Conservation (phyloP, 2,113 vertebrate species). For the Ptyas mucosa region DNA sequence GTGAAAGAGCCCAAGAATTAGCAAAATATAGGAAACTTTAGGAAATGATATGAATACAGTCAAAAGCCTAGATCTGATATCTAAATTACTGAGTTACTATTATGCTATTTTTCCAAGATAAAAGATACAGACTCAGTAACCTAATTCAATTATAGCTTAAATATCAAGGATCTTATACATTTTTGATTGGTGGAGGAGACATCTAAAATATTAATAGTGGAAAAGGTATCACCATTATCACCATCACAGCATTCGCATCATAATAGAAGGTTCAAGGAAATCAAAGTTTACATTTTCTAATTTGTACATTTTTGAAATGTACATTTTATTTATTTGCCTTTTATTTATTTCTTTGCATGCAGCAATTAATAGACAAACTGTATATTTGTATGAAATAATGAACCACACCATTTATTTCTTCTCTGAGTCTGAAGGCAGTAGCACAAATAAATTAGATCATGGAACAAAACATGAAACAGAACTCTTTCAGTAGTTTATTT, state of each 20-base stretch:
- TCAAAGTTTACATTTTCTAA: constrained; percentile 36
- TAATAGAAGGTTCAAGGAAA: background rate
- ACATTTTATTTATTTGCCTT: constrained; percentile 22
- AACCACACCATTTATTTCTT: background rate
- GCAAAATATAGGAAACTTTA: background rate
- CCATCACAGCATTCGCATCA: background rate
- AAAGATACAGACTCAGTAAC: background rate
- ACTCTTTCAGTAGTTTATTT: constrained; percentile 5
- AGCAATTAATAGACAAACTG: background rate
- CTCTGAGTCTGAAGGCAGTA: background rate
- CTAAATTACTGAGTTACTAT: background rate
- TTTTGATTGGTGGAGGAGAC: background rate
- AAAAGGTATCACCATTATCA: background rate
- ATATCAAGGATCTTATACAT: background rate
- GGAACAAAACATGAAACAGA: constrained; percentile 21
- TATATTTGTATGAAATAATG: background rate
- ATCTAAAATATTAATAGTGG: background rate
- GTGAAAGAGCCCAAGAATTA: background rate
- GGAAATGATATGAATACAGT: background rate
- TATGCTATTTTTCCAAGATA: background rate
- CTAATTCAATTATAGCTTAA: background rate
- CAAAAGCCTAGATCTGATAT: background rate
- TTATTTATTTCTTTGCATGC: background rate
- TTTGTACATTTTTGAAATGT: constrained; percentile 33
- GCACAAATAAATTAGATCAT: constrained; percentile 1